Conservation (phyloP, 2,888 invertebrate genomes). For the Fragum sueziense region DNA sequence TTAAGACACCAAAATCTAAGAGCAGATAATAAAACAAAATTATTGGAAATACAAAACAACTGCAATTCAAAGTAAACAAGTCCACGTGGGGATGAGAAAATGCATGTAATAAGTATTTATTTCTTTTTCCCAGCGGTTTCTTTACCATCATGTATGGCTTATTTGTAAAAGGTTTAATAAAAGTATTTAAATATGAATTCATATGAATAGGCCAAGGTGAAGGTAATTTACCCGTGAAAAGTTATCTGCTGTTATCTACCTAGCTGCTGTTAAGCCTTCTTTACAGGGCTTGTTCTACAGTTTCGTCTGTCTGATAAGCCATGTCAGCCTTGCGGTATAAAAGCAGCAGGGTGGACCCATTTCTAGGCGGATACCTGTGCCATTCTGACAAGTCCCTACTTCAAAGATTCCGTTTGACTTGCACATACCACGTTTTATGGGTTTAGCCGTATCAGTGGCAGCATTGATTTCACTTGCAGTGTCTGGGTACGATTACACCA, state of each 20-base stretch:
- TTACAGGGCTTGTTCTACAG: constrained; percentile 17
- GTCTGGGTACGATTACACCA: background rate
- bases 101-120: too few species aligned
- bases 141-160: too few species aligned
- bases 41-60: too few species aligned
- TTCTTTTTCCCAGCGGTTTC: too few species aligned
- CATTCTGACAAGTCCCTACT: background rate
- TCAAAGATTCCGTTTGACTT: background rate
- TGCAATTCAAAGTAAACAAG: too few species aligned
- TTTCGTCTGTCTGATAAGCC: constrained; percentile 18
- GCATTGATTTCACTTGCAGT: constrained; percentile 18
- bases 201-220: background rate
- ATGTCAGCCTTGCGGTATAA: constrained; percentile 15
- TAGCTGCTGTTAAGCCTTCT: constrained; percentile 6
- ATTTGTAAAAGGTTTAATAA: too few species aligned
- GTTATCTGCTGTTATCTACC: constrained; percentile 2
- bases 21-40: too few species aligned
- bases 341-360: constrained; percentile 15
- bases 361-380: constrained; percentile 11
- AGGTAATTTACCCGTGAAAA: constrained; percentile 7
- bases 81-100: too few species aligned
- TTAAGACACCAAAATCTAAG: too few species aligned
- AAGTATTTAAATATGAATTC: too few species aligned
- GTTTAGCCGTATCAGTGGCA: background rate
- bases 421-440: background rate